phyloP scores from a whole-genome alignment of 2,797 vertebrate genomes.

The Malacoctenus gilli region DNA sequence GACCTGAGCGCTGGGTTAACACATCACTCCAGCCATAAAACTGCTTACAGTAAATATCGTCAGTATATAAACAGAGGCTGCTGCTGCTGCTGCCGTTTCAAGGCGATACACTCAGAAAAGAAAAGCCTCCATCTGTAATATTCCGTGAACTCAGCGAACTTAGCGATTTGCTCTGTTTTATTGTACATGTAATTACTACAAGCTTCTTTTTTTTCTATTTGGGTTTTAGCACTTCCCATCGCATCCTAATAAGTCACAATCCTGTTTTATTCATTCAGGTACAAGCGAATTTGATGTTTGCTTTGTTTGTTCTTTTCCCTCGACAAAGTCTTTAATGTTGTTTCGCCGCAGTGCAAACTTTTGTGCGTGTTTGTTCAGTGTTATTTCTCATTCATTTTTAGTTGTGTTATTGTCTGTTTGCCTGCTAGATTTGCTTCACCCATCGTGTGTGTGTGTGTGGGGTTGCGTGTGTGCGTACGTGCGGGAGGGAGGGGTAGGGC shows the following conservation, averaged over 20 bases:
- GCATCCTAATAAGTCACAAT: background rate
- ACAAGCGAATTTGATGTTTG: background rate
- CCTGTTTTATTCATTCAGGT: too few species aligned
- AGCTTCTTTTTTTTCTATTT: background rate
- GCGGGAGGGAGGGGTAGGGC: constrained; percentile 49
- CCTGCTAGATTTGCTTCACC: constrained; percentile 40
- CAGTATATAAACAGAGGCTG: constrained; percentile 10
- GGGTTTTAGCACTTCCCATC: background rate
- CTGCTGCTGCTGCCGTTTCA: background rate
- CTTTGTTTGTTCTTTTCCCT: too few species aligned
- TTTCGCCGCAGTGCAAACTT: constrained; percentile 36
- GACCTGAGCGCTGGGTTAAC: constrained; percentile 55
- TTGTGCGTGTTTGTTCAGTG: constrained; percentile 5
- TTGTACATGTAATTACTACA: background rate
- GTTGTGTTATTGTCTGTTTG: constrained; percentile 47
- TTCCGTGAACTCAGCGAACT: background rate
- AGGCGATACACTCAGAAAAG: constrained; percentile 1
- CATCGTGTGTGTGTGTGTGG: constrained; percentile 23
- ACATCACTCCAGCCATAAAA: constrained; percentile 46
- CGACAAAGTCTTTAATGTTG: constrained; percentile 9
- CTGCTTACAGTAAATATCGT: constrained; percentile 42
- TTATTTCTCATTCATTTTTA: constrained; percentile 53
- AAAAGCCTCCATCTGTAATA: background rate
- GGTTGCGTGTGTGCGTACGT: constrained; percentile 19
- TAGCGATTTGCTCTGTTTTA: background rate